These are phyloP conservation scores for Siniperca obscura DNA, from an alignment of 2,797 vertebrate genomes.

Conservation along the genomic window DNA sequence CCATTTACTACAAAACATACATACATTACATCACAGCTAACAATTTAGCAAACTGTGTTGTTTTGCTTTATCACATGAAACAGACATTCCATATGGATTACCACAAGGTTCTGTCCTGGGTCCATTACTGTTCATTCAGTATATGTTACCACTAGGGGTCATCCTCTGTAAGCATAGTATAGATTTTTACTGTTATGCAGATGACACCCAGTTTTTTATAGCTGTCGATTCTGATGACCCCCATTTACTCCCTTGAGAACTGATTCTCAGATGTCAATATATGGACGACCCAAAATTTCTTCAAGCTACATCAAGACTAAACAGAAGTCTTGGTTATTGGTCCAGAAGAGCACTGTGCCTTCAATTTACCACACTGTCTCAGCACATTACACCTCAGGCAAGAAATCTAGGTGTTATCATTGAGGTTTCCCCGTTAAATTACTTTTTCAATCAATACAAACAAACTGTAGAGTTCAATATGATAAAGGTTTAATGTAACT, in stretches of 20 bases:
- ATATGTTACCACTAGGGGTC: not conserved
- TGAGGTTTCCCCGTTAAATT: not conserved
- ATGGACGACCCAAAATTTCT: not conserved
- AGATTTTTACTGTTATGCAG: not conserved
- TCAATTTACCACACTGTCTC: no score
- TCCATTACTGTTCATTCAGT: not conserved
- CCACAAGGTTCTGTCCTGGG: not conserved
- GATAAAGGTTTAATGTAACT: no score
- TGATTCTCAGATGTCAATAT: not conserved
- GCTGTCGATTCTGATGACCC: not conserved
- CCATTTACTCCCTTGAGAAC: not conserved
- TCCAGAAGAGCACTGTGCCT: no score
- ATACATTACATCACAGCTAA: not conserved
- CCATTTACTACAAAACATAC: not conserved
- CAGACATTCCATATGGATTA: no score
- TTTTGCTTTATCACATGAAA: not conserved
- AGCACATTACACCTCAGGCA: slow-evolving; percentile 1
- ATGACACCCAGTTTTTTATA: not conserved
- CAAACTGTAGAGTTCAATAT: no score
- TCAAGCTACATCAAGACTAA: no score
- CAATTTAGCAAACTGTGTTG: not conserved
- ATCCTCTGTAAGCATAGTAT: not conserved
- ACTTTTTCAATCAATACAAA: no score
- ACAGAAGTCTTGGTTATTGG: no score
- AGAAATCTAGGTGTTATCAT: slow-evolving; percentile 25